phyloP scores from a whole-genome alignment of 2,797 vertebrate species.

The Leptodactylus fallax region DNA sequence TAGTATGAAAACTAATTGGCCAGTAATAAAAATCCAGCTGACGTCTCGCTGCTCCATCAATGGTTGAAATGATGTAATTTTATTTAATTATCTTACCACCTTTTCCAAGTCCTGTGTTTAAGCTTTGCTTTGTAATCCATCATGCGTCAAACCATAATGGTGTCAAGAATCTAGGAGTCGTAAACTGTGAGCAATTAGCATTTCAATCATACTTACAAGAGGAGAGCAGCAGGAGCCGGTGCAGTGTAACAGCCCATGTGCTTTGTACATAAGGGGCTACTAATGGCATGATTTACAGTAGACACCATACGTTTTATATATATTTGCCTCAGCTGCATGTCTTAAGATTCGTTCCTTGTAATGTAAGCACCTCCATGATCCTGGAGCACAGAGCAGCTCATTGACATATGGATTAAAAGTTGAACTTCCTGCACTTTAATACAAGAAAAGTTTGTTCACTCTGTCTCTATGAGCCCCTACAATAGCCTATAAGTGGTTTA shows the following conservation, averaged over 20 bases:
- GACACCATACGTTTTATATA: slow-evolving; percentile 33
- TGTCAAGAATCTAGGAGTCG: slow-evolving; percentile 50
- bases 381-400: too few relatives aligned
- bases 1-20: slow-evolving; percentile 25
- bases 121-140: slow-evolving; percentile 59
- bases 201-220: slow-evolving; percentile 62
- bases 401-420: too few relatives aligned
- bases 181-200: slow-evolving; percentile 62
- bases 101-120: slow-evolving; percentile 55
- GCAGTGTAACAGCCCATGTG: slow-evolving; percentile 47
- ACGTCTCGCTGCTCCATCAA: slow-evolving; percentile 18
- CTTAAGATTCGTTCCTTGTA: neutral
- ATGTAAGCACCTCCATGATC: too few relatives aligned
- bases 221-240: slow-evolving; percentile 41
- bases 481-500: too few relatives aligned
- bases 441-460: too few relatives aligned
- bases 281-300: slow-evolving; percentile 37
- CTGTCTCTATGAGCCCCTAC: too few relatives aligned
- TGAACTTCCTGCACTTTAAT: too few relatives aligned
- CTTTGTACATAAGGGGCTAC: slow-evolving; percentile 45
- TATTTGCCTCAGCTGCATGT: slow-evolving; percentile 15
- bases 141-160: slow-evolving; percentile 55
- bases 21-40: slow-evolving; percentile 53
- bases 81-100: slow-evolving; percentile 61
- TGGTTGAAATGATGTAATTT: slow-evolving; percentile 54